Evolutionary conservation across 2,888 invertebrate genomes (phyloP).

Genomic region (Ennomos erosarius): DNA sequence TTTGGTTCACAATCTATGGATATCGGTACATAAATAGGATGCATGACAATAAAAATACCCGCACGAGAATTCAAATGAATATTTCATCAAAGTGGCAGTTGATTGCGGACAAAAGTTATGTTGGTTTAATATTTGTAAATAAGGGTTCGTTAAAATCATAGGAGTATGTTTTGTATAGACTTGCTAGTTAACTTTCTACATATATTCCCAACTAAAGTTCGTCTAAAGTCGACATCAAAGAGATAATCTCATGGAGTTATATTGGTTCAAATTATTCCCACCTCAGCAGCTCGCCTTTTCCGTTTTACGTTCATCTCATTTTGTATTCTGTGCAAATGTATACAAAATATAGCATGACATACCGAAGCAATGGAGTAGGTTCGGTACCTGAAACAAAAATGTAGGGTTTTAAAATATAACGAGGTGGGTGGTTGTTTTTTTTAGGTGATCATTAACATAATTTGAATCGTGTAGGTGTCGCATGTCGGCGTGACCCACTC

Average conservation of each 20-base stretch:
- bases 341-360: conserved; percentile 35
- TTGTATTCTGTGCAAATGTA: conserved; percentile 38
- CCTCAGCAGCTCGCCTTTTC: conserved; percentile 47
- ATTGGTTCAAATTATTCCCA: conserved; percentile 55
- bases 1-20: background rate
- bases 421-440: conserved; percentile 60
- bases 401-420: conserved; percentile 59
- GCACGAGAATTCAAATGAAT: conserved; percentile 13
- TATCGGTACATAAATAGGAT: no score
- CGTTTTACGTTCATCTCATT: conserved; percentile 45
- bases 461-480: conserved; percentile 56
- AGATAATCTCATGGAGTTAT: conserved; percentile 48
- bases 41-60: background rate
- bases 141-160: conserved; percentile 61
- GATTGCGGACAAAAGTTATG: conserved; percentile 34
- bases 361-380: conserved; percentile 30
- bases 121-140: conserved; percentile 48
- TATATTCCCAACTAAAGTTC: conserved; percentile 52
- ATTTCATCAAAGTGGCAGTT: conserved; percentile 29
- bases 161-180: conserved; percentile 48
- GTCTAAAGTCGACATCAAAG: conserved; percentile 56
- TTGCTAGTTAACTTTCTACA: conserved; percentile 62
- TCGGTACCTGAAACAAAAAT: conserved; percentile 70
- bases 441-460: conserved; percentile 63
- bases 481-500: conserved; percentile 38